phyloP scores from a whole-genome alignment of 23 tunicate genomes.

The Ascidia mentula region DNA sequence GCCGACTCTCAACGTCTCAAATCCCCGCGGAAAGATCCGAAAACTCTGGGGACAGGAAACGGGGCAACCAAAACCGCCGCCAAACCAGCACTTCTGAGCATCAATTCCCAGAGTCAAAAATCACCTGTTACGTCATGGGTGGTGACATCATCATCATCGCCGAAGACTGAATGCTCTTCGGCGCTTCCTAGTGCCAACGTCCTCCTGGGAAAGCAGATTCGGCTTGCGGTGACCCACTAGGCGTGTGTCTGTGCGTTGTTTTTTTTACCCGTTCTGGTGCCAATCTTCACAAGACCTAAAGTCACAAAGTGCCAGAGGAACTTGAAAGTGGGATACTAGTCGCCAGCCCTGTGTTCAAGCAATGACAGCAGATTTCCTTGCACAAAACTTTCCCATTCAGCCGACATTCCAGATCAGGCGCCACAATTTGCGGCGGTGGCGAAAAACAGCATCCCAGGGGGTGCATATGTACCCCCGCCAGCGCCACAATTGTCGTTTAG shows the following conservation, averaged over 20 bases:
- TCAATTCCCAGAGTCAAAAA: background rate
- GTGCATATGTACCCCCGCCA: background rate
- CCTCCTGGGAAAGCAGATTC: conserved; percentile 43
- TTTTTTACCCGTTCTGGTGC: conserved; percentile 4
- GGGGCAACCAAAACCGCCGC: background rate
- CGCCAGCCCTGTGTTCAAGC: no score
- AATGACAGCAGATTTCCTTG: no score
- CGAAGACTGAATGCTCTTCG: background rate
- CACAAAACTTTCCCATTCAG: no score
- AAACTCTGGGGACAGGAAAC: background rate
- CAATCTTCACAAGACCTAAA: conserved; percentile 4
- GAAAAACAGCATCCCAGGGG: background rate
- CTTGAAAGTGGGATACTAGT: no score
- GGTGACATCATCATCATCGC: conserved; percentile 8
- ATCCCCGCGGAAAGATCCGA: background rate
- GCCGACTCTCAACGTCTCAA: background rate
- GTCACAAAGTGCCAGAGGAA: no score
- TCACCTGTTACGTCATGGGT: conserved; percentile 1
- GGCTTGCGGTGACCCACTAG: background rate
- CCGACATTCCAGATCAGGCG: no score
- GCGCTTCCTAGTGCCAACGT: conserved; percentile 78
- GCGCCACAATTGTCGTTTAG: no score
- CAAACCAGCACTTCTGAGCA: background rate
- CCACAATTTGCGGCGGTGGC: background rate
- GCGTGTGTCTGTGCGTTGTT: background rate